Evolutionary conservation across 1,140 invertebrate species (phyloP), one percentile per base, ranked within the genome.

Genomic region (Triops cancriformis): DNA sequence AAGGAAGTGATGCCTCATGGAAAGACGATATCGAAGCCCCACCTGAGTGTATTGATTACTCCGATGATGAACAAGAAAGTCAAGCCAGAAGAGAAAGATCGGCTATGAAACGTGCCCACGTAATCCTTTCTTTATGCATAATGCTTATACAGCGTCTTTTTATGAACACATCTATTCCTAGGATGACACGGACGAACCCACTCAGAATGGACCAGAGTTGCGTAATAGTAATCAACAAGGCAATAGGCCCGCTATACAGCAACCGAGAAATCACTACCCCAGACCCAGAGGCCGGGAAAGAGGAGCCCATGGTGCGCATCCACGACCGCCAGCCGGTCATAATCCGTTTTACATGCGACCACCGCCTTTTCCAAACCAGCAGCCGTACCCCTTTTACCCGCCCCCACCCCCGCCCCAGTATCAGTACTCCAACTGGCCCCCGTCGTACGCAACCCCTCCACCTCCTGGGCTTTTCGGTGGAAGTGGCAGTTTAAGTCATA

Each of bases 11-110:
- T 87, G 91, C 93, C 5, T 92, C 91, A 6, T 95, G 93, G 90
- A 88, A 92, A 82, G 87, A 94, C 82, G 91, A 95, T 82, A 87
- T 90, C 73, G 95, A 98, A 83, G 89, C 92, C 42, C 94, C 94
- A 2, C 82, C 85, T 1, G 87, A 88, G 76, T 88, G 87, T 80
- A 76, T 89, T 0, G 94, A 95, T 41, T 96, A 90, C 87, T 97
- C 95, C 0, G 94, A 97, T 83, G 95, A 97, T 83, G 95, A 97
- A 82, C 88, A 91, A 81, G 94, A 96, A 84, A 85, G 87, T 75
- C 77, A 85, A 83, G 83, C 85, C 7, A 86, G 84, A 77, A 81
- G 80, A 79, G 79, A 41, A 43, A 41, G 42, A 43, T 11, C 14
- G 45, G 41, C 75, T 28, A 27, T 72, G 23, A 76, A 76, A 12